A percentile compares a stretch with the other conserved stretches of the same genome.
Conservation (phyloP, 2,113 vertebrate species). For the Helogale parvula region DNA sequence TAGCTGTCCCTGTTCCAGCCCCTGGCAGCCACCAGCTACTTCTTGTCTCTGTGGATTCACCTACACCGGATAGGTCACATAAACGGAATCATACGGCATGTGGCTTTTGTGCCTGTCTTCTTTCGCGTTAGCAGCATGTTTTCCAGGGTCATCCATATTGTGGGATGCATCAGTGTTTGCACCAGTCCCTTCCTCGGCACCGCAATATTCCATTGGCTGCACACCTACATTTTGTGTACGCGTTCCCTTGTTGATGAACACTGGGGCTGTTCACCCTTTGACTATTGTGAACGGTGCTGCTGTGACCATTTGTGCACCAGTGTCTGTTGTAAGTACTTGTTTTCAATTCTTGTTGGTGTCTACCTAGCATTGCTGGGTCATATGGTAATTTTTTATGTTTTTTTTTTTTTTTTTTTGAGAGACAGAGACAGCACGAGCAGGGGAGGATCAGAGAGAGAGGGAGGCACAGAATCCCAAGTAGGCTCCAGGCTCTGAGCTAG, state of each 20-base stretch:
- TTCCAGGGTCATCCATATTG: neutral
- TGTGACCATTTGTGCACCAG: neutral
- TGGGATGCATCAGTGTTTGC: neutral
- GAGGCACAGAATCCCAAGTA: neutral
- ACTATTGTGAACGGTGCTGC: neutral
- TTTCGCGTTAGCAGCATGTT: no score
- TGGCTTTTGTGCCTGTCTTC: neutral
- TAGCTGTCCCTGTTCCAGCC: neutral
- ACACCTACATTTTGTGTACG: neutral
- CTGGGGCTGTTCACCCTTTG: neutral
- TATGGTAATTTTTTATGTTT: neutral
- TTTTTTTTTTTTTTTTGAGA: neutral
- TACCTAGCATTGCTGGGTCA: neutral
- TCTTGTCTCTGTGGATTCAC: neutral
- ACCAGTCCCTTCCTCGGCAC: neutral
- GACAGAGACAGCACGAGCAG: neutral
- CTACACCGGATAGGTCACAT: neutral
- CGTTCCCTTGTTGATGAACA: rapidly evolving
- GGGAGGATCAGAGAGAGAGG: no score
- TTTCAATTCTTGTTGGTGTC: neutral
- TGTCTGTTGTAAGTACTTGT: neutral
- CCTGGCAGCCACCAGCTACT: neutral
- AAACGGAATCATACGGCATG: rapidly evolving
- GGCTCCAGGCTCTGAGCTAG: neutral
- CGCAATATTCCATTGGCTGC: neutral